A percentile compares a stretch with the other conserved stretches of the same genome.
Evolutionary conservation across 1,140 invertebrate genomes (phyloP).

Genomic region (Polypedilum pembai): DNA sequence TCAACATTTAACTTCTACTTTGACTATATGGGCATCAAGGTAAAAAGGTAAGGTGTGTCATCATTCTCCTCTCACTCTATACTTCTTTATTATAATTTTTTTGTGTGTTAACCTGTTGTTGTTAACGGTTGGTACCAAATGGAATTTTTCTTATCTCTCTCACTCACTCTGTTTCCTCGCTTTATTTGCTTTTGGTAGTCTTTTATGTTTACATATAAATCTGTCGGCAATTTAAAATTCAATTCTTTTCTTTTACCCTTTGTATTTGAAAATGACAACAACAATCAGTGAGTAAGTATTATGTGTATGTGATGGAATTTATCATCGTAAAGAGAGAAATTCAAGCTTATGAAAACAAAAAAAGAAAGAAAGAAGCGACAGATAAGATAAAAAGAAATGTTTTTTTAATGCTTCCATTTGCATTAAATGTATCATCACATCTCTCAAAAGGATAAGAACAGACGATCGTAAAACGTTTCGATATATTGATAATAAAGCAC

Average conservation of each 20-base stretch:
- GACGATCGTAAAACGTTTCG: not conserved
- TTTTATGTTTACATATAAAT: slow-evolving; percentile 8
- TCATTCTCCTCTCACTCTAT: slow-evolving; percentile 16
- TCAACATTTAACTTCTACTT: slow-evolving; percentile 10
- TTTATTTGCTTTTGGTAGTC: slow-evolving; percentile 15
- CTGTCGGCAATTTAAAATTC: slow-evolving; percentile 15
- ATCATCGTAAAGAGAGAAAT: not conserved
- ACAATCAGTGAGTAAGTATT: not conserved
- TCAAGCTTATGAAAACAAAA: not conserved
- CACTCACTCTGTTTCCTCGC: too few relatives aligned
- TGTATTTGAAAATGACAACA: not conserved
- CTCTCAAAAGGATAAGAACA: not conserved
- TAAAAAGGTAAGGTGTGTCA: not conserved
- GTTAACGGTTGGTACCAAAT: slow-evolving; percentile 16
- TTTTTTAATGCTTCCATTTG: not conserved
- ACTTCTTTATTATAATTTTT: slow-evolving; percentile 5
- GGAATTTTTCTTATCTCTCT: not conserved
- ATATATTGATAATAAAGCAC: not conserved
- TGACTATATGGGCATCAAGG: not conserved
- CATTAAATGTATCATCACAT: not conserved
- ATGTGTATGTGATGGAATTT: not conserved
- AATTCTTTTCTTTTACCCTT: not conserved
- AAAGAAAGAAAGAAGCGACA: not conserved
- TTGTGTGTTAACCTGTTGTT: not conserved
- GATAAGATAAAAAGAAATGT: not conserved